Percentiles rank a stretch among this genome's conserved stretches.
Evolutionary conservation across 2,888 invertebrate genomes (phyloP).

Genomic region (Sipha maydis): DNA sequence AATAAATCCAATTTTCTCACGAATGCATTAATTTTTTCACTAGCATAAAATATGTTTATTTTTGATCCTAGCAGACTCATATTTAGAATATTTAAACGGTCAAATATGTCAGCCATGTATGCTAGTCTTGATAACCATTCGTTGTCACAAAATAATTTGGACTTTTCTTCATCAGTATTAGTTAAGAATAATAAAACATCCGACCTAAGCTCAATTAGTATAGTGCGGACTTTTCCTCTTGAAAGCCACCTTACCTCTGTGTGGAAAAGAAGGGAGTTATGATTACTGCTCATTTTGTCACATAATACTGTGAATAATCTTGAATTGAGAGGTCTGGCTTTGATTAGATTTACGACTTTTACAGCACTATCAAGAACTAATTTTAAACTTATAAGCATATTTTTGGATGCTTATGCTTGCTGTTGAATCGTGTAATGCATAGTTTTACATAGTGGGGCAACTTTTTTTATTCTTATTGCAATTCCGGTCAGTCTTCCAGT

Average conservation of each 20-base stretch:
- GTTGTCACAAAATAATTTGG: slow-evolving; percentile 34
- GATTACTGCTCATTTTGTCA: too few species aligned
- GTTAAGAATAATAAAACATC: too few species aligned
- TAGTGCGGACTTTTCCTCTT: too few species aligned
- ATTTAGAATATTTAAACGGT: slow-evolving; percentile 34
- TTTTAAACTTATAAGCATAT: slow-evolving; percentile 37
- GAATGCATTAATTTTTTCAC: slow-evolving; percentile 40
- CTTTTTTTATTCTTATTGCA: slow-evolving; percentile 63
- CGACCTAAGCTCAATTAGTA: too few species aligned
- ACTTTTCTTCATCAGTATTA: slow-evolving; percentile 36
- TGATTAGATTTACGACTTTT: slow-evolving; percentile 45
- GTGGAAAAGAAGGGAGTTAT: too few species aligned
- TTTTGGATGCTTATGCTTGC: slow-evolving; percentile 54
- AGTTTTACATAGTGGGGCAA: slow-evolving; percentile 63
- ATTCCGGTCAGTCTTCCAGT: slow-evolving; percentile 63
- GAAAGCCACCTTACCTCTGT: too few species aligned
- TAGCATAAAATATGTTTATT: slow-evolving; percentile 36
- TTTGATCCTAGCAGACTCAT: slow-evolving; percentile 39
- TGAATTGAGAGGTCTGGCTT: slow-evolving; percentile 46
- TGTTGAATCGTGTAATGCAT: slow-evolving; percentile 63
- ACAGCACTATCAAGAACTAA: slow-evolving; percentile 46
- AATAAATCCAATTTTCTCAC: slow-evolving; percentile 49
- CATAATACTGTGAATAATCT: too few species aligned
- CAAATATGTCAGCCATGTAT: slow-evolving; percentile 40
- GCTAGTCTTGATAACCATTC: slow-evolving; percentile 40